phyloP scores from a whole-genome alignment of 2,888 invertebrate species.

The Mythimna pallens region DNA sequence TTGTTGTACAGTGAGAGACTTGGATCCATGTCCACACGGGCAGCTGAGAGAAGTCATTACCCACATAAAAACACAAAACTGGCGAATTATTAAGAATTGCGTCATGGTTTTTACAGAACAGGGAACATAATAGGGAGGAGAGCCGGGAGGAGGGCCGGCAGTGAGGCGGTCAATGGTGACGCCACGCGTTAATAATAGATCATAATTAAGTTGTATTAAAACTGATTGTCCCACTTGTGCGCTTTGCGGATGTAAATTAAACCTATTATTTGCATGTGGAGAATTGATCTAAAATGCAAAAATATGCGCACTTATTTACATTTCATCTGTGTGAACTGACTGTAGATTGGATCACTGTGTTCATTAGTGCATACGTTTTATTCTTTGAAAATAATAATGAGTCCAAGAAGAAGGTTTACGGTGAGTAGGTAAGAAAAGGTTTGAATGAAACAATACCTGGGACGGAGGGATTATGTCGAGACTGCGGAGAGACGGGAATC shows the following conservation, averaged over 20 bases:
- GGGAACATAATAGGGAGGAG: slow-evolving; percentile 10
- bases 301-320: slow-evolving; percentile 42
- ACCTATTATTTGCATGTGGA: slow-evolving; percentile 35
- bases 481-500: not conserved
- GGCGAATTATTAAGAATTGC: not conserved
- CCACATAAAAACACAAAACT: not conserved
- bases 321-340: slow-evolving; percentile 16
- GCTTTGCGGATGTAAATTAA: slow-evolving; percentile 44
- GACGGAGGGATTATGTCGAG: slow-evolving; percentile 14
- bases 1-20: not conserved
- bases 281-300: slow-evolving; percentile 39
- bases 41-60: not conserved
- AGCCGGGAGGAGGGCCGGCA: slow-evolving; percentile 14
- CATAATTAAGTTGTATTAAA: slow-evolving; percentile 33
- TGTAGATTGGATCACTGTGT: slow-evolving; percentile 19
- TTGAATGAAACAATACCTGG: slow-evolving; percentile 17
- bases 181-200: slow-evolving; percentile 11
- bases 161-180: slow-evolving; percentile 16
- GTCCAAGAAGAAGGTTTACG: not conserved
- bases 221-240: slow-evolving; percentile 33
- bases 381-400: not conserved
- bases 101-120: slow-evolving; percentile 1
- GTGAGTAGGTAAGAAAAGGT: not conserved
- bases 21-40: not conserved
- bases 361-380: slow-evolving; percentile 10